Base-by-base conservation (phyloP, 2,888 invertebrate species). In the Clepsis dumicolana region DNA sequence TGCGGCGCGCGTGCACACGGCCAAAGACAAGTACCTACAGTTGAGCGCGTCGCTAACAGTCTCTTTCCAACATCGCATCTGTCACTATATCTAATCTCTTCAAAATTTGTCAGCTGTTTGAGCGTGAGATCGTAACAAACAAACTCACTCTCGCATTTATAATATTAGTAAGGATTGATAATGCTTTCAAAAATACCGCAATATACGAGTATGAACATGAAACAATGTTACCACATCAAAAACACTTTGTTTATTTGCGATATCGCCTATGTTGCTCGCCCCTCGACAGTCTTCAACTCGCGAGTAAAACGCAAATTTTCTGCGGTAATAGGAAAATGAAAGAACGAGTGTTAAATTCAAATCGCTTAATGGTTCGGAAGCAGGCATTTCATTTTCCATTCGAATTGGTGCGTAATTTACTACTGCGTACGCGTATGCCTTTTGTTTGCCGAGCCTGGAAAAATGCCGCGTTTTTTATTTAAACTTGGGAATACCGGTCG, bases 311-410 rank as follows among this genome's bases (percentile, higher is more conserved):
- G 85, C 74, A 80, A 85, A 86, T 86, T 90, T 89, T 88, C 83
- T 85, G 87, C 75, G 84, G 89, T 89, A 91, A 89, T 91, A 88
- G 87, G 88, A 88, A 92, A 90, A 91, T 90, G 90, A 91, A 92
- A 87, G 91, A 90, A 91, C 89, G 89, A 91, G 91, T 93, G 93
- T 91, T 91, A 92, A 92, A 91, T 91, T 91, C 89, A 88, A 91
- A 93, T 93, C 90, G 92, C 85, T 88, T 90, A 93, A 93, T 92
- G 92, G 91, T 81, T 86, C 81, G 89, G 88, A 88, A 91, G 85
- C 89, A 90, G 85, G 88, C 90, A 90, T 93, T 93, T 93, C 92
- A 93, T 93, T 93, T 93, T 93, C 93, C 92, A 88, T 91, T 87
- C 86, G 88, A 89, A 90, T 88, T 89, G 88, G 85, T 88, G 77